phyloP scores from a whole-genome alignment of 2,888 invertebrate species.

The Platerodrilus igneus region DNA sequence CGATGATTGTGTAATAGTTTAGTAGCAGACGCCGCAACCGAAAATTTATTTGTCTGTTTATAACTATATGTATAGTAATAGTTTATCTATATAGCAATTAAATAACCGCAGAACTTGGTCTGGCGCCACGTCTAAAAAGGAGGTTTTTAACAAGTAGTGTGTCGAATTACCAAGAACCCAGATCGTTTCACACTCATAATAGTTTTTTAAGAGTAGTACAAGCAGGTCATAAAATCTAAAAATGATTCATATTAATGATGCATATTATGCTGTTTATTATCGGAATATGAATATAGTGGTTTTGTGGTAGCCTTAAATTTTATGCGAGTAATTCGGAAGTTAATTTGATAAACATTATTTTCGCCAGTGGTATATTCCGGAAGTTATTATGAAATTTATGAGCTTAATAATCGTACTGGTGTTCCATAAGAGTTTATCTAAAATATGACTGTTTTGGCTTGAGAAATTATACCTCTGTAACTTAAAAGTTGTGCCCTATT shows the following conservation, averaged over 20 bases:
- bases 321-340: constrained; percentile 6
- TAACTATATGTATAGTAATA: too few species aligned
- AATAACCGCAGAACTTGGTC: constrained; percentile 24
- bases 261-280: constrained; percentile 1
- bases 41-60: constrained; percentile 21
- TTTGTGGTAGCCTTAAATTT: constrained; percentile 7
- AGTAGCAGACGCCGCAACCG: constrained; percentile 13
- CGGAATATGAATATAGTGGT: constrained; percentile 1
- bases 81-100: constrained; percentile 19
- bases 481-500: too few species aligned
- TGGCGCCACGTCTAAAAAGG: constrained; percentile 22
- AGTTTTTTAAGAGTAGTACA: constrained; percentile 11
- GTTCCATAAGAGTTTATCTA: too few species aligned
- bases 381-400: too few species aligned
- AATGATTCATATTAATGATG: constrained; percentile 18
- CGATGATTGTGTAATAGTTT: too few species aligned
- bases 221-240: constrained; percentile 3
- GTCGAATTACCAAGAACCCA: constrained; percentile 21
- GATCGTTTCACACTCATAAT: constrained; percentile 17
- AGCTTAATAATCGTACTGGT: too few species aligned
- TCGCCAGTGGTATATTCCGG: too few species aligned
- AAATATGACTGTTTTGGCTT: too few species aligned
- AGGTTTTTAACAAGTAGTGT: constrained; percentile 22
- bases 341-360: constrained; percentile 7
- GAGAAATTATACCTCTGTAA: too few species aligned